Base-by-base conservation (phyloP, 2,888 invertebrate genomes). In the Xestia xanthographa region DNA sequence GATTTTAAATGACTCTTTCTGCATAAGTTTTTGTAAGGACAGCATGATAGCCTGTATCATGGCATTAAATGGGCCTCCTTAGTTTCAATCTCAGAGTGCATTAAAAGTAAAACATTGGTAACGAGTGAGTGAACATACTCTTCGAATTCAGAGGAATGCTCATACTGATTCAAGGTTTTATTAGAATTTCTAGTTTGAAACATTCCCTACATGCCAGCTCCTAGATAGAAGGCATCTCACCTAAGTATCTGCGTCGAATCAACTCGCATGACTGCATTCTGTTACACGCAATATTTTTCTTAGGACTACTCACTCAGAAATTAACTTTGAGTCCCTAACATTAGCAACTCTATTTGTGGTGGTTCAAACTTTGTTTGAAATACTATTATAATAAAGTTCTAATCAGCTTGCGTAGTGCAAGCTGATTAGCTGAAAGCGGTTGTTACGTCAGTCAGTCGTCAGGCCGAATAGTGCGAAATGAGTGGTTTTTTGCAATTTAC, bases 281-380 rank as follows among this genome's bases (percentile, higher is more conserved):
- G 14, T 26, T 75, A 66, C 58, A 58, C 48, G 43, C n/a, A 65
- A 58, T 12, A 22, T 38, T 65, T 73, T 80, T 80, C 67, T 43
- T 48, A 63, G 22, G 38, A 62, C 14, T 14, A 20, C 34, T 48
- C 11, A 17, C 22, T 34, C 22, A 22, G 43, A 77, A 50, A 38
- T 45, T 45, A 12, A 50, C 2, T n/a, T n/a, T n/a, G n/a, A n/a
- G n/a, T n/a, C n/a, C n/a, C n/a, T n/a, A n/a, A n/a, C n/a, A n/a
- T n/a, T n/a, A n/a, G n/a, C n/a, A n/a, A n/a, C n/a, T n/a, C n/a
- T n/a, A n/a, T n/a, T n/a, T n/a, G n/a, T n/a, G n/a, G n/a, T n/a
- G n/a, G n/a, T n/a, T n/a, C n/a, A n/a, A n/a, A n/a, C n/a, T n/a
- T n/a, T n/a, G n/a, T n/a, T n/a, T n/a, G n/a, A n/a, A n/a, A n/a